phyloP scores from a whole-genome alignment of 2,113 vertebrate species.

The Spizaetus ornatus region DNA sequence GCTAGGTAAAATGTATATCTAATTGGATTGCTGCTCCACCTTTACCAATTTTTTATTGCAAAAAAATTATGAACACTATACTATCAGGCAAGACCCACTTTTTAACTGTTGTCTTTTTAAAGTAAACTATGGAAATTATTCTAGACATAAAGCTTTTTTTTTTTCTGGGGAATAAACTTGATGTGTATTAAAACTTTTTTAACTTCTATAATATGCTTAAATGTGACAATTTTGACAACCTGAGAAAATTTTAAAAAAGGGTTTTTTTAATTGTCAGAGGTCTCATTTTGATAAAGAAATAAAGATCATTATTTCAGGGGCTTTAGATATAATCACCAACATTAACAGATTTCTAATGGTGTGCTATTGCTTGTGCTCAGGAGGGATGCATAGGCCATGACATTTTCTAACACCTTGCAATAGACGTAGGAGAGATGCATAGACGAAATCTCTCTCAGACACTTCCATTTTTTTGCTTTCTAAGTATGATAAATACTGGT shows the following conservation, averaged over 20 bases:
- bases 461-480: not conserved
- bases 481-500: not conserved
- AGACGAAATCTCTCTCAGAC: not conserved
- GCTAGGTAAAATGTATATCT: not conserved
- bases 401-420: not conserved
- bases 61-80: not conserved
- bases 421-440: not conserved
- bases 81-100: not conserved
- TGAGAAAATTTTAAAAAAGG: not conserved
- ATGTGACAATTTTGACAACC: not conserved
- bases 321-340: not conserved
- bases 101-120: not conserved
- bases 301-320: rapidly evolving
- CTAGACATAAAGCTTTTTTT: not conserved
- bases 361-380: not conserved
- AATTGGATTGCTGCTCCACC: not conserved
- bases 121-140: not conserved
- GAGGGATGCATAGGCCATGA: rapidly evolving
- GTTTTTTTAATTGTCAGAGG: not conserved
- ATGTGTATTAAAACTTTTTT: not conserved
- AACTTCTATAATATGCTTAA: not conserved
- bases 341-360: not conserved
- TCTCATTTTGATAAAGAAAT: not conserved
- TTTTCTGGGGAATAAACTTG: not conserved
- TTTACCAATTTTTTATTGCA: not conserved